A percentile compares a stretch with the other conserved stretches of the same genome.
phyloP scores from a whole-genome alignment of 1,140 invertebrate species.

The Spodoptera frugiperda region DNA sequence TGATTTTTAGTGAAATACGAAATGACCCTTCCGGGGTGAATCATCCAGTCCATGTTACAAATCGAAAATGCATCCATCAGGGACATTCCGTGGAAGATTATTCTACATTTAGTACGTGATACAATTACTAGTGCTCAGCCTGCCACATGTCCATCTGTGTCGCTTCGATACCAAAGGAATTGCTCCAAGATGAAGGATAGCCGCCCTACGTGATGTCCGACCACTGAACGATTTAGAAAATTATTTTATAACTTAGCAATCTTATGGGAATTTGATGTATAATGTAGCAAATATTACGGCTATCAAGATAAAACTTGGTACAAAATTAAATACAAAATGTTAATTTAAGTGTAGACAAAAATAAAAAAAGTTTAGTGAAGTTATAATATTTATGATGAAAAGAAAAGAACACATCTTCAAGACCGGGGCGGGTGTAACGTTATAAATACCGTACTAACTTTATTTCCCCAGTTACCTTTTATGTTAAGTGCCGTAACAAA shows the following conservation, averaged over 20 bases:
- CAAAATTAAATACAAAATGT: too few relatives aligned
- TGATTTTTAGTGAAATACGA: not conserved
- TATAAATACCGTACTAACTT: slow-evolving; percentile 26
- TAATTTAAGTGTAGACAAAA: too few relatives aligned
- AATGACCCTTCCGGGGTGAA: not conserved
- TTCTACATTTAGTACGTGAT: slow-evolving; percentile 47
- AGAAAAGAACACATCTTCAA: not conserved
- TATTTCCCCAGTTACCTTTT: slow-evolving; percentile 31
- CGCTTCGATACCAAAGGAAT: slow-evolving; percentile 41
- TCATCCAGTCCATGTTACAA: not conserved
- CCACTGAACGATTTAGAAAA: slow-evolving; percentile 49
- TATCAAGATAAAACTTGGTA: not conserved
- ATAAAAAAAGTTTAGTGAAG: too few relatives aligned
- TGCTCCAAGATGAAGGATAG: slow-evolving; percentile 37
- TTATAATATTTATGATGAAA: not conserved
- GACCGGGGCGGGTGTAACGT: slow-evolving; percentile 15
- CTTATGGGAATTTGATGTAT: slow-evolving; percentile 33
- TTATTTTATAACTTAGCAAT: slow-evolving; percentile 44
- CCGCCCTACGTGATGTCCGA: slow-evolving; percentile 44
- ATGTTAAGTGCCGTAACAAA: slow-evolving; percentile 31
- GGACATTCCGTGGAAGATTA: slow-evolving; percentile 32
- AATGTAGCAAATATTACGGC: not conserved
- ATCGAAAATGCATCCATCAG: slow-evolving; percentile 21
- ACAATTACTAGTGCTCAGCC: slow-evolving; percentile 39
- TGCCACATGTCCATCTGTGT: slow-evolving; percentile 43